Evolutionary conservation across 2,113 vertebrate species (phyloP).

Genomic region (Todiramphus saurophagus): DNA sequence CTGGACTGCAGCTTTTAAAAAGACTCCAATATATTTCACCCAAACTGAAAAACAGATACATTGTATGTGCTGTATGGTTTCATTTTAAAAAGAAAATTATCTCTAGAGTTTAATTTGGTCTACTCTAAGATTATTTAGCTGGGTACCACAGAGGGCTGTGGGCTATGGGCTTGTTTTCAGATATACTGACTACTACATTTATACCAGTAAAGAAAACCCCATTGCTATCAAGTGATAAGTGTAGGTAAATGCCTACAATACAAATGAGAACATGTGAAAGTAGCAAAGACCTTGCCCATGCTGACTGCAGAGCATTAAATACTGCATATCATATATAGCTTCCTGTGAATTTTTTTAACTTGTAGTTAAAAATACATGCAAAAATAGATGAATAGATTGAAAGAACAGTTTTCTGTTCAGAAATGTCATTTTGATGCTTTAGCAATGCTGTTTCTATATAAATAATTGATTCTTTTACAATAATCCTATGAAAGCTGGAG

Average conservation of each 20-base stretch:
- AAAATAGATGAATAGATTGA: background rate
- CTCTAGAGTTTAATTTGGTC: background rate
- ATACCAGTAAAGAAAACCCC: background rate
- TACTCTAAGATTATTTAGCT: background rate
- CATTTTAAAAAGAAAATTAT: background rate
- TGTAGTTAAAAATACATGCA: background rate
- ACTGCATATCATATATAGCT: background rate
- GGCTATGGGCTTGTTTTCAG: background rate
- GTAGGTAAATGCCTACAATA: background rate
- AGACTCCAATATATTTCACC: background rate
- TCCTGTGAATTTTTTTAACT: background rate
- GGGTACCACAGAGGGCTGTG: background rate
- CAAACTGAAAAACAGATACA: background rate
- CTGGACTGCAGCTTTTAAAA: background rate
- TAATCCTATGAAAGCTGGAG: background rate
- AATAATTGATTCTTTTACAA: background rate
- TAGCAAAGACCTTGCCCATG: background rate
- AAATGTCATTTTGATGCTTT: background rate
- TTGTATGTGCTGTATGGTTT: background rate
- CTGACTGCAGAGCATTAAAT: background rate
- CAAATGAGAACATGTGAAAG: background rate
- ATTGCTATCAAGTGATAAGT: background rate
- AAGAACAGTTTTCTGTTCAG: background rate
- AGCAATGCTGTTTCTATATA: background rate
- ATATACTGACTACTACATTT: background rate